Evolutionary conservation across 2,113 vertebrate species (phyloP).

Genomic region (Trochalopteron elliotii): DNA sequence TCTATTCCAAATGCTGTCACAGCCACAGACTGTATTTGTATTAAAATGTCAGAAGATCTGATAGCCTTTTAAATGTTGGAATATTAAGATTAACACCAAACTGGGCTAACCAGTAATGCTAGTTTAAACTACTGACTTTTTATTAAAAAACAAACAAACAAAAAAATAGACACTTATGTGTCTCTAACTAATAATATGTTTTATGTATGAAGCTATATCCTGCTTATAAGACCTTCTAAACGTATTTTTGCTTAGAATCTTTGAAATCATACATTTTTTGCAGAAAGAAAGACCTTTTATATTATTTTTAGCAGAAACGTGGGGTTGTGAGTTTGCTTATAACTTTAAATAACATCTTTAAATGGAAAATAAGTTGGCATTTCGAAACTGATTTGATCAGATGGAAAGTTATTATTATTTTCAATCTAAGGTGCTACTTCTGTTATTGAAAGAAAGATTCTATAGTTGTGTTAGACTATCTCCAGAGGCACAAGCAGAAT

Average conservation of each 20-base stretch:
- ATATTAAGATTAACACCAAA: background rate
- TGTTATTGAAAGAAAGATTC: background rate
- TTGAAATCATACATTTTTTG: background rate
- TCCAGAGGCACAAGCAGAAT: background rate
- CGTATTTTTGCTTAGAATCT: background rate
- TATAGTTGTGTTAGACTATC: background rate
- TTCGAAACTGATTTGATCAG: background rate
- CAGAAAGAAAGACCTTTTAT: background rate
- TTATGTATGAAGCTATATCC: background rate
- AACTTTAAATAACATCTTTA: background rate
- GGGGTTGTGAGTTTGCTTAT: background rate
- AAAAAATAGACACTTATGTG: background rate
- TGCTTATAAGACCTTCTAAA: background rate
- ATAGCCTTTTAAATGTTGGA: background rate
- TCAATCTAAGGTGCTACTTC: background rate
- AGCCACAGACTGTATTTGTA: background rate
- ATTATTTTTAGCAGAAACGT: background rate
- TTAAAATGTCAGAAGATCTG: background rate
- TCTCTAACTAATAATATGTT: background rate
- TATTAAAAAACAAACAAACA: background rate
- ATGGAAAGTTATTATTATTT: background rate
- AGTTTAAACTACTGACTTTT: background rate
- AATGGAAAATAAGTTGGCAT: background rate
- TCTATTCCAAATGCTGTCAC: background rate
- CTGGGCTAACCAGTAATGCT: background rate